Evolutionary conservation across 2,888 invertebrate species (phyloP), one percentile per base, ranked within the genome.

Genomic region (Idaea aversata): DNA sequence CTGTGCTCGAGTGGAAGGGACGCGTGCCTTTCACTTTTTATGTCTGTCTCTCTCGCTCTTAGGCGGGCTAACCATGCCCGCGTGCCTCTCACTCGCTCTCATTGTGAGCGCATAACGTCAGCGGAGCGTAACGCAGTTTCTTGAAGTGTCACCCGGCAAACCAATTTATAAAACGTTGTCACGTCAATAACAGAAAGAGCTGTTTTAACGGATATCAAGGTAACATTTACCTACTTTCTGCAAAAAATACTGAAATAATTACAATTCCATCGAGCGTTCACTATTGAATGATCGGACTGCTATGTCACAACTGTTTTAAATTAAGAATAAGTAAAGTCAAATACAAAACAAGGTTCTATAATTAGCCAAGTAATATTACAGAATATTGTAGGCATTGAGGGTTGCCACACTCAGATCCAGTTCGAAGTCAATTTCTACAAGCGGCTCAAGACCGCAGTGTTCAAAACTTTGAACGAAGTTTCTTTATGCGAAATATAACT

Each of bases 401-500:
- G 10, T 47, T 3, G 47, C 47, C 13, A 13, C 47, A 47, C 6
- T 47, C 7, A 47, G 10, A 13, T 47, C 5, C 10, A 10, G 7
- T 7, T 13, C 47, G 47, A 7, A 59, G 34, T 34, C 59, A 59
- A 59, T 34, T 59, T 59, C 34, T 59, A 59, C 59, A 59, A 59
- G 34, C 59, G 34, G 47, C 47, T 47, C 47, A 59, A 59, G 59
- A 59, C 59, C 59, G 16, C 59, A 59, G 58, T 15, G 59, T 34
- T 59, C 25, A 34, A 59, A 59, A 59, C 16, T 59, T 59, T 34
- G 34, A 59, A 25, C 59, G 59, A 59, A 59, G 59, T 25, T 34
- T 59, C 59, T 59, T 59, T 59, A 34, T 59, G 34, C 10, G 16
- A 59, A 59, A 59, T 59, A 25, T 34, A 59, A 47, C 47, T 47